phyloP scores from a whole-genome alignment of 1,140 invertebrate species.

The Linepithema humile region DNA sequence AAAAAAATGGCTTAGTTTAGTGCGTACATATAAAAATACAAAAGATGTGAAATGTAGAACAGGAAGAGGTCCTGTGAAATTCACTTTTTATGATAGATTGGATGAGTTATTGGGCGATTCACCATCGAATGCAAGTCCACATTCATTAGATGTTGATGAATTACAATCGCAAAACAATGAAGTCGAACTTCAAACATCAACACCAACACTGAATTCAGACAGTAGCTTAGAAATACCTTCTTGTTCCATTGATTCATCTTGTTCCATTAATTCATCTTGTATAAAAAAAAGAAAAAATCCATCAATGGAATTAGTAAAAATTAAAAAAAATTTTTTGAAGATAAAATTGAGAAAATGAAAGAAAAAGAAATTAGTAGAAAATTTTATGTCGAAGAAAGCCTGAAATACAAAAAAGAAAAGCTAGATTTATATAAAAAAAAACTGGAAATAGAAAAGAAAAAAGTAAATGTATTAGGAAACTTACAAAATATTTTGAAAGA shows the following conservation, averaged over 20 bases:
- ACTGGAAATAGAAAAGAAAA: background rate
- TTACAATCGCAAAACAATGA: background rate
- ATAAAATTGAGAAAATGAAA: background rate
- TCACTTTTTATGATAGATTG: background rate
- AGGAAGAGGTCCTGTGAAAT: slow-evolving; percentile 1
- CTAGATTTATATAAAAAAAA: slow-evolving; percentile 9
- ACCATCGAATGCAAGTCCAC: background rate
- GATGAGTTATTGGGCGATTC: slow-evolving; percentile 7
- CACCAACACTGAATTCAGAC: background rate
- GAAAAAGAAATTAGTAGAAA: background rate
- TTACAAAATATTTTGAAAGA: background rate
- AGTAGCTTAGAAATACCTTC: background rate
- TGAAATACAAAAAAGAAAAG: slow-evolving; percentile 10
- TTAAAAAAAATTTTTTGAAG: background rate
- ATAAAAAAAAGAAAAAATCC: background rate
- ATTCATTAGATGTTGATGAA: background rate
- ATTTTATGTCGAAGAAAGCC: background rate
- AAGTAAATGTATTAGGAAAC: background rate
- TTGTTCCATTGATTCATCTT: background rate
- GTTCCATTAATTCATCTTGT: too few relatives aligned
- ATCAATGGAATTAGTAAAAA: background rate
- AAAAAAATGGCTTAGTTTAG: background rate
- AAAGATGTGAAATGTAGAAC: background rate
- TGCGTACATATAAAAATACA: background rate
- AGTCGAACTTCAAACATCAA: background rate